Base-by-base conservation (phyloP, 2,888 invertebrate species). In the Tineola bisselliella region DNA sequence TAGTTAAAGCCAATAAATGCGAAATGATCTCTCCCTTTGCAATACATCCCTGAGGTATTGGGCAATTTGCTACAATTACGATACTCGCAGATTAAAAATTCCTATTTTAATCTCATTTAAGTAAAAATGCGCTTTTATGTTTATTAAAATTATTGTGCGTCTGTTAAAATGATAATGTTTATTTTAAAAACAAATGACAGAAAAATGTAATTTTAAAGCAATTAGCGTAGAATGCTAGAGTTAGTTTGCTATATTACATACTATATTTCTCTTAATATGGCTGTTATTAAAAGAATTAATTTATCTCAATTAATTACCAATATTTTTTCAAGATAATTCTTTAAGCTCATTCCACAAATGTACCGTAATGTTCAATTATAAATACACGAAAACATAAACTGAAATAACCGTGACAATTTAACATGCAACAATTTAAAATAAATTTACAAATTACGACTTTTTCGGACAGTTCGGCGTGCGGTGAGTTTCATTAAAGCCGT, bases 1-100 rank as follows among this genome's bases (percentile, higher is more conserved):
- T 58, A 58, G 58, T 58, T n/a, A 15, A 31, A 58, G 33, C 33
- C 25, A 58, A 58, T 58, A 58, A 58, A 58, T 58, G 33, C 33
- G 33, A 58, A 58, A 58, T 58, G 58, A 58, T 58, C 31, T 25
- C 17, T 33, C 33, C 58, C 33, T 33, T 58, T 31, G 33, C 31
- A 33, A n/a, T 13, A 25, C 15, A 19, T 58, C 58, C 58, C 58
- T 15, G 13, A 58, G 33, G 58, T 8, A 33, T 58, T 58, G 58
- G 58, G 58, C 58, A 58, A 58, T 33, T 58, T 33, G 58, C 33
- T 12, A n/a, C 19, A 58, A 58, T 58, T 58, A 33, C 13, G 19
- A 56, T 12, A 25, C 56, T 30, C 38, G 10, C n/a, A 12, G 38
- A 38, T 38, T 38, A 38, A 38, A 38, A 10, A 38, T 6, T 38